phyloP scores from a whole-genome alignment of 2,888 invertebrate genomes.

The Nymphalis c-album region DNA sequence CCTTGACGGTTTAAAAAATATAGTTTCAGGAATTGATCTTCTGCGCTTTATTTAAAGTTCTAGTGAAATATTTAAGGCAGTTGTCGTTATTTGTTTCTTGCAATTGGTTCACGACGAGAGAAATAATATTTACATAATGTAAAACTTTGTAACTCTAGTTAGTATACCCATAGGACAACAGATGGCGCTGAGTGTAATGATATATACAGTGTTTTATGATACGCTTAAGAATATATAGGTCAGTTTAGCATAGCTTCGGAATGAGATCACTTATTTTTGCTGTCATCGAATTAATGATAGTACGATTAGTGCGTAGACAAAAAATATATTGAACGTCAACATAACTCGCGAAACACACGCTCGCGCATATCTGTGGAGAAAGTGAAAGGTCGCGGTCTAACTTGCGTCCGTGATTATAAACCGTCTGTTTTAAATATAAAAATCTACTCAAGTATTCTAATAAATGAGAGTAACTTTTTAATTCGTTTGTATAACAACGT shows the following conservation, averaged over 20 bases:
- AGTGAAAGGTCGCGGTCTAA: conserved; percentile 68
- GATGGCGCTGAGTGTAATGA: not conserved
- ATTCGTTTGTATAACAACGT: conserved; percentile 32
- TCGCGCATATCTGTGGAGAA: conserved; percentile 60
- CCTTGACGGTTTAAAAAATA: no score
- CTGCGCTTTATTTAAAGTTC: not conserved
- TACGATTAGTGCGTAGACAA: not conserved
- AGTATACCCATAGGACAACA: conserved; percentile 2
- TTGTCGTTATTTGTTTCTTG: conserved; percentile 1
- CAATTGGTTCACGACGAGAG: conserved; percentile 5
- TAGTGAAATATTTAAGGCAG: not conserved
- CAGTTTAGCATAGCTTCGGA: no score
- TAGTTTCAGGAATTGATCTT: no score
- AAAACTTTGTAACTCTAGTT: not conserved
- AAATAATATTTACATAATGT: conserved; percentile 2
- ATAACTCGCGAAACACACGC: conserved; percentile 39
- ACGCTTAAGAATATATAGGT: not conserved
- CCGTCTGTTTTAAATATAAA: conserved; percentile 39
- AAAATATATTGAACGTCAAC: not conserved
- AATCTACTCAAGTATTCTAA: conserved; percentile 12
- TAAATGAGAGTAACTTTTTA: conserved; percentile 20
- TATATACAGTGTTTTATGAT: not conserved
- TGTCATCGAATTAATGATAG: not conserved
- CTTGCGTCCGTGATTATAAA: conserved; percentile 47
- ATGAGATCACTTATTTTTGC: not conserved